These are phyloP conservation scores for Apodemia hepburni DNA, from an alignment of 2,888 invertebrate genomes.

Conservation along the genomic window DNA sequence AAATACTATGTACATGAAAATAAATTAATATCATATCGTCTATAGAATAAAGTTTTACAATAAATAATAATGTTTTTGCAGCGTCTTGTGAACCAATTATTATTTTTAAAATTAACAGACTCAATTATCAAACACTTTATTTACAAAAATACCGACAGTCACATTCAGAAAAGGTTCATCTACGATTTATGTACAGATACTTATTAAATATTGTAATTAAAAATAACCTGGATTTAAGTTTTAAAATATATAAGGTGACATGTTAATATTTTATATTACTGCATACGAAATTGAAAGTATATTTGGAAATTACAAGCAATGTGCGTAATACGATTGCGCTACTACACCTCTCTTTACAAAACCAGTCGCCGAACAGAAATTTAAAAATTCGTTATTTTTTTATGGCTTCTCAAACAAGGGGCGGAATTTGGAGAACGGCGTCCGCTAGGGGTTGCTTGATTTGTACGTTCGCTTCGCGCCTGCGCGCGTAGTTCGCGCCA, in stretches of 20 bases:
- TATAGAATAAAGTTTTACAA: too few relatives aligned
- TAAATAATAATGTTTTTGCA: neutral
- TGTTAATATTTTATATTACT: neutral
- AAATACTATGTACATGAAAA: too few relatives aligned
- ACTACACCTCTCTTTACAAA: conserved; percentile 41
- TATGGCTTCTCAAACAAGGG: conserved; percentile 71
- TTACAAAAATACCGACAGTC: neutral
- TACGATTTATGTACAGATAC: neutral
- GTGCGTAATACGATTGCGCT: conserved; percentile 31
- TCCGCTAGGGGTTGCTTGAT: conserved; percentile 69
- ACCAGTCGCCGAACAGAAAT: conserved; percentile 69
- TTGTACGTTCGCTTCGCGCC: conserved; percentile 68
- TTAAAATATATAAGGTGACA: neutral
- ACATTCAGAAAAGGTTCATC: neutral
- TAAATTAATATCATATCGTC: too few relatives aligned
- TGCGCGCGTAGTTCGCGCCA: conserved; percentile 80
- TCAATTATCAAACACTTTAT: neutral
- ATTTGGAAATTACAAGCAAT: neutral
- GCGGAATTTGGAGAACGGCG: conserved; percentile 65
- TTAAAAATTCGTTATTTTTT: conserved; percentile 77
- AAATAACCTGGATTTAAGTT: neutral
- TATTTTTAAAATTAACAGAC: too few relatives aligned
- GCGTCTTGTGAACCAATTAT: too few relatives aligned
- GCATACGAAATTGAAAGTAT: neutral
- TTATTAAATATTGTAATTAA: neutral